A percentile compares a stretch with the other conserved stretches of the same genome.
Conservation (phyloP, 2,113 vertebrate species). For the Pionites leucogaster region DNA sequence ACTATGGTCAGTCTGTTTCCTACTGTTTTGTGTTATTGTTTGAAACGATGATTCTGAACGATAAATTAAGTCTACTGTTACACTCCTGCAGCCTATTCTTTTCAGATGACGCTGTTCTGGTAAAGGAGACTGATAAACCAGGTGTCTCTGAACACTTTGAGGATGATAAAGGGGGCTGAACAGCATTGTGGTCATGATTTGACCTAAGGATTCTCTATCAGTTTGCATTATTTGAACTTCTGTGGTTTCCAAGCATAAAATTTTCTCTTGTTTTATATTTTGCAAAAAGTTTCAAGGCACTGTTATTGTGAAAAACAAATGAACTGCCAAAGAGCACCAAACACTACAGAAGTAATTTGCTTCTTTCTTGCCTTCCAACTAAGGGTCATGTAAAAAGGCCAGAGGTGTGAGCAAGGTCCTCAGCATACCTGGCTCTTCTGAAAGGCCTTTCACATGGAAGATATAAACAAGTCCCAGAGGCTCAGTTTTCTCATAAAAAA, state of each 20-base stretch:
- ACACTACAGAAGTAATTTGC: not conserved
- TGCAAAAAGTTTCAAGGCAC: not conserved
- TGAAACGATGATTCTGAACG: not conserved
- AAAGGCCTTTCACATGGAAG: not conserved
- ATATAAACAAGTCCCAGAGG: not conserved
- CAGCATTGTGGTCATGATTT: not conserved
- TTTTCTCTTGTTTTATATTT: not conserved
- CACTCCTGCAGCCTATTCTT: not conserved
- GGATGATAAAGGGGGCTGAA: not conserved
- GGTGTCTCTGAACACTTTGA: not conserved
- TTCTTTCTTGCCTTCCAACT: not conserved
- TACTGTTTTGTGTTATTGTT: not conserved
- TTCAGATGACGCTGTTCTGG: not conserved
- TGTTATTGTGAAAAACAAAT: not conserved
- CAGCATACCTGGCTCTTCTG: not conserved
- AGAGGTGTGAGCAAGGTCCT: not conserved
- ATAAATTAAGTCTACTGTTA: not conserved
- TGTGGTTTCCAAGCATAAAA: not conserved
- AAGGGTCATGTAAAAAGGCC: not conserved
- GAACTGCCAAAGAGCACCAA: not conserved
- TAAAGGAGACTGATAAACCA: not conserved
- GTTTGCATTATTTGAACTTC: not conserved
- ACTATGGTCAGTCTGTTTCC: not conserved
- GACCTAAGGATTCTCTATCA: not conserved
- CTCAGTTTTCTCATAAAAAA: not conserved